Evolutionary conservation across 1,140 invertebrate species (phyloP), one percentile per base, ranked within the genome.

Genomic region (Thaumetopoea pityocampa): DNA sequence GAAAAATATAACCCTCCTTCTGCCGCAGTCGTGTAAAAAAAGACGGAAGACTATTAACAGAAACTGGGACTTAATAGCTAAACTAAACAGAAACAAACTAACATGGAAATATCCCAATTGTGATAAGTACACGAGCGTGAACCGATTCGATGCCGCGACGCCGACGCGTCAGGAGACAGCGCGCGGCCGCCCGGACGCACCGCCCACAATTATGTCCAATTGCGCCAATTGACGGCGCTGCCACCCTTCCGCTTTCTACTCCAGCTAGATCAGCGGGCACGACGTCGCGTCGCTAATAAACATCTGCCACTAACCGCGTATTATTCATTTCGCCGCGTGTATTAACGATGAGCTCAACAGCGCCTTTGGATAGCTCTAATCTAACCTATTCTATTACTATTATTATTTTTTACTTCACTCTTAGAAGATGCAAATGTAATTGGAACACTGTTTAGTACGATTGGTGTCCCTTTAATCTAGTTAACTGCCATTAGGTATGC

Each of bases 191-290:
- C 73, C 77, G 77, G 77, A 81, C 74, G 76, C 79, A 58, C 72
- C 70, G 67, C 47, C 64, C 70, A 76, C 78, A 78, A 82, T 79
- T 82, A 72, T 69, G 67, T 52, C 53, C 78, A 82, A 79, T 82
- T 82, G 78, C 60, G 71, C 71, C 78, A 82, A 82, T 82, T 82
- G 78, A 79, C 63, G 61, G 50, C 56, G 58, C 76, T 48, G 70
- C 68, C 78, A 82, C 78, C 78, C 78, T 82, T 82, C 78, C 78
- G 78, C 74, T 79, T 81, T 69, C 61, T 55, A 67, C 44, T 56
- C 56, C 51, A 43, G 48, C 43, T 36, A 11, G 37, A 20, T 19
- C 45, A 27, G 43, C 59, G 60, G 60, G 67, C 65, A 69, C 70
- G 52, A 52, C 45, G 28, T 35, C 52, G 32, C 29, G 32, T 46